phyloP scores from a whole-genome alignment of 2,888 invertebrate species.

The Cenopis cana region DNA sequence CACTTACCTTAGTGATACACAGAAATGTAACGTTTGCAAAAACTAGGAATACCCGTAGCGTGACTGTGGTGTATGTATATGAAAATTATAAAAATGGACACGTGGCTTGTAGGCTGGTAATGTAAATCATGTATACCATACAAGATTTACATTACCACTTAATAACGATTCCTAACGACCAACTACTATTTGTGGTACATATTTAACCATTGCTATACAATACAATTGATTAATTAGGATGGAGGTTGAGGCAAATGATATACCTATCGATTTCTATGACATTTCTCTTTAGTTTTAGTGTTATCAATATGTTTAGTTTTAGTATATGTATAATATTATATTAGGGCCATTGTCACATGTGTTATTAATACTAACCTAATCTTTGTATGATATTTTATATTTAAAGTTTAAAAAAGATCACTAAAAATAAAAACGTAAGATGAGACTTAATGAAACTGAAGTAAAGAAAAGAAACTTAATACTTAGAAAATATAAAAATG shows the following conservation, averaged over 20 bases:
- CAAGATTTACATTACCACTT: too few species aligned
- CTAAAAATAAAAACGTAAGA: too few species aligned
- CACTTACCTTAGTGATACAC: slow-evolving; percentile 52
- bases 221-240: background rate
- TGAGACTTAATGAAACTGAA: background rate
- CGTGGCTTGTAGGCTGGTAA: slow-evolving; percentile 10
- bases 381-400: too few species aligned
- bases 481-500: background rate
- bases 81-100: slow-evolving; percentile 29
- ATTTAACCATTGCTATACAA: background rate
- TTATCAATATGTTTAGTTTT: background rate
- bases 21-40: slow-evolving; percentile 51
- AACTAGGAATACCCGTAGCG: slow-evolving; percentile 54
- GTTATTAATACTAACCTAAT: too few species aligned
- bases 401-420: too few species aligned
- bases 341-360: too few species aligned
- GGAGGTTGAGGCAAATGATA: background rate
- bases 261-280: background rate
- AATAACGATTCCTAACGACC: slow-evolving; percentile 1
- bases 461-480: background rate
- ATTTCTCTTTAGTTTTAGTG: too few species aligned
- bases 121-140: background rate
- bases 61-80: slow-evolving; percentile 47
- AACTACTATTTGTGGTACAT: background rate
- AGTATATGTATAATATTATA: too few species aligned